phyloP scores from a whole-genome alignment of 2,113 vertebrate genomes.

The Pelecanus crispus region DNA sequence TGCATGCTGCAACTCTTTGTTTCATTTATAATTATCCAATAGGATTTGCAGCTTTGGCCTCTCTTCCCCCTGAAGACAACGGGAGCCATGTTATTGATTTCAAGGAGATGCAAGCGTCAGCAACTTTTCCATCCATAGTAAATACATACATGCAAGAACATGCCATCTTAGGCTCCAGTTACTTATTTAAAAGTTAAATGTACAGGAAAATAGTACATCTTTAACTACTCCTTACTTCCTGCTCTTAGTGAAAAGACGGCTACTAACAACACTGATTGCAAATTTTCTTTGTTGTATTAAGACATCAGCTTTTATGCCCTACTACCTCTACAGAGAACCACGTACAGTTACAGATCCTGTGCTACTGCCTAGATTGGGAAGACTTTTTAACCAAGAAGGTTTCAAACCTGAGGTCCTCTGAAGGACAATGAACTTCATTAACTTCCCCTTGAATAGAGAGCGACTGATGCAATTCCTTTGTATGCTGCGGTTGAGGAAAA shows the following conservation, averaged over 20 bases:
- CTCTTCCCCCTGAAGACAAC: background rate
- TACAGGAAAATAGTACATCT: background rate
- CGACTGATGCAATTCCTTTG: background rate
- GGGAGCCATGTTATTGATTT: background rate
- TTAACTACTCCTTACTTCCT: background rate
- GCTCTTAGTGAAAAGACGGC: background rate
- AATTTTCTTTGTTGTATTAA: background rate
- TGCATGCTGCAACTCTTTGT: background rate
- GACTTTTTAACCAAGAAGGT: background rate
- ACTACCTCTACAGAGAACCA: background rate
- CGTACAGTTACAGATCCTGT: background rate
- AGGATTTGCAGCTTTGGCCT: background rate
- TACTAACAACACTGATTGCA: background rate
- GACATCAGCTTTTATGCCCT: background rate
- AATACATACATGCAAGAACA: background rate
- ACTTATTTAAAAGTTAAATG: background rate
- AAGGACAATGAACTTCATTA: background rate
- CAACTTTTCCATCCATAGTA: background rate
- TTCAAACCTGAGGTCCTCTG: background rate
- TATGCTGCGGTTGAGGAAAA: rapidly evolving
- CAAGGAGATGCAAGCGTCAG: background rate
- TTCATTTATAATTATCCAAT: background rate
- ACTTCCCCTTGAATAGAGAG: background rate
- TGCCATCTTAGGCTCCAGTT: background rate
- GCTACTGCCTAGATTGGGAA: background rate